phyloP scores from a whole-genome alignment of 2,113 vertebrate species.

The Calidris pygmaea region DNA sequence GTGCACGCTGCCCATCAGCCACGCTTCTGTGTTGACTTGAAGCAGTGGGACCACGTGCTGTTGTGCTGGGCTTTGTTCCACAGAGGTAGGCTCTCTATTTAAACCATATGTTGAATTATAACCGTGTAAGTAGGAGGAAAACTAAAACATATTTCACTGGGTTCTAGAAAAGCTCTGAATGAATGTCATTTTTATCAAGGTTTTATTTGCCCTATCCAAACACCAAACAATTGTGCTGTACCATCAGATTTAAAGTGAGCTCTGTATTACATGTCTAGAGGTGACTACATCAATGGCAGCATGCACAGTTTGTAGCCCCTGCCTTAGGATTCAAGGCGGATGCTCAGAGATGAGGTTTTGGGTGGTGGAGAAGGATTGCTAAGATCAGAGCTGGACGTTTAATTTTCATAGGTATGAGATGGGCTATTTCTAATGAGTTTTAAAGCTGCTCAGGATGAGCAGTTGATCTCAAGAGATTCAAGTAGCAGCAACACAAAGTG shows the following conservation, averaged over 20 bases:
- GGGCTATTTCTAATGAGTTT: not conserved
- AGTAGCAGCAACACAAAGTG: not conserved
- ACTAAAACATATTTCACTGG: constrained; percentile 4
- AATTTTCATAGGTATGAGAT: not conserved
- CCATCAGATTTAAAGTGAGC: not conserved
- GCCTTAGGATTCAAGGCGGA: not conserved
- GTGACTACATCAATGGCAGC: not conserved
- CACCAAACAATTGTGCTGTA: not conserved
- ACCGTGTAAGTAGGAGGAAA: not conserved
- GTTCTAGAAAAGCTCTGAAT: constrained; percentile 15
- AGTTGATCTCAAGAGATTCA: too few relatives aligned
- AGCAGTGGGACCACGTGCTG: not conserved
- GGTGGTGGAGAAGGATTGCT: not conserved
- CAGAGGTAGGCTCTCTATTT: not conserved
- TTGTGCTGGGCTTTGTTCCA: constrained; percentile 1
- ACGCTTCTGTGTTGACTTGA: not conserved
- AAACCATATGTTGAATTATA: constrained; percentile 44
- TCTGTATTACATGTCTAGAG: not conserved
- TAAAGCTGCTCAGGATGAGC: not conserved
- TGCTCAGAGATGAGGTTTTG: not conserved
- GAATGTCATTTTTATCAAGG: not conserved
- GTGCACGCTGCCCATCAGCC: not conserved
- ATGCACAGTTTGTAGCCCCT: not conserved
- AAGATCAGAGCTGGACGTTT: not conserved
- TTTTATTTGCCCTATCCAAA: constrained; percentile 1